Base-by-base conservation (phyloP, 2,797 vertebrate species). In the Lemur catta region DNA sequence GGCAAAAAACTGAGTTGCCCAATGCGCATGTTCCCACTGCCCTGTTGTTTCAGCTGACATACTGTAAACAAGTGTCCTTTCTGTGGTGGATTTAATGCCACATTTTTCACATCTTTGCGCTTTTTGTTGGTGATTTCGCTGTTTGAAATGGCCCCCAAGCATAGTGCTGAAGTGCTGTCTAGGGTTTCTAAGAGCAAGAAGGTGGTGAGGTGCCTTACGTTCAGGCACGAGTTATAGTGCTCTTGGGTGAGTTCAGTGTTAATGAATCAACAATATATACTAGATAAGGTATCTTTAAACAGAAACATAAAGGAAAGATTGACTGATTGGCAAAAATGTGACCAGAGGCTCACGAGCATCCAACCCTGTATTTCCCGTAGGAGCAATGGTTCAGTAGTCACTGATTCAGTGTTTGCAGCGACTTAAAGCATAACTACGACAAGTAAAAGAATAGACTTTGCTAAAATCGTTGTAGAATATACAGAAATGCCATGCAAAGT, bases 391-490 rank as follows among this genome's bases (percentile, higher is more conserved):
- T 33, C 35, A 6, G 1, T 55, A 38, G 35, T 48, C 10, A 1
- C 78, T 89, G 9, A 84, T 12, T 69, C 59, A 14, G 20, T 28
- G 20, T 18, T 80, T 26, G 2, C 2, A 28, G 35, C 8, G 9
- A 48, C 26, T 74, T 26, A 72, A 48, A 81, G 52, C n/a, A 20
- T 15, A 90, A 71, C 57, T 33, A 38, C 2, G 48, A 59, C 33
- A 46, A 22, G 30, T 46, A 81, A 81, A 90, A 71, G 59, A 76
- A 46, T 3, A 28, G 3, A 55, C 57, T 28, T 17, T 7, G 28
- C 59, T 71, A n/a, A 94, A 91, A 92, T 15, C 46, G 33, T 59
- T 59, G 48, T n/a, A 81, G 52, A 67, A 55, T 55, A 52, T 14
- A 41, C 0, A 6, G 30, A 59, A 82, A 72, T 20, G 65, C 24